A percentile compares a stretch with the other conserved stretches of the same genome.
These are phyloP conservation scores for Leucozona laternaria DNA, from an alignment of 2,888 invertebrate genomes.

Conservation along the genomic window DNA sequence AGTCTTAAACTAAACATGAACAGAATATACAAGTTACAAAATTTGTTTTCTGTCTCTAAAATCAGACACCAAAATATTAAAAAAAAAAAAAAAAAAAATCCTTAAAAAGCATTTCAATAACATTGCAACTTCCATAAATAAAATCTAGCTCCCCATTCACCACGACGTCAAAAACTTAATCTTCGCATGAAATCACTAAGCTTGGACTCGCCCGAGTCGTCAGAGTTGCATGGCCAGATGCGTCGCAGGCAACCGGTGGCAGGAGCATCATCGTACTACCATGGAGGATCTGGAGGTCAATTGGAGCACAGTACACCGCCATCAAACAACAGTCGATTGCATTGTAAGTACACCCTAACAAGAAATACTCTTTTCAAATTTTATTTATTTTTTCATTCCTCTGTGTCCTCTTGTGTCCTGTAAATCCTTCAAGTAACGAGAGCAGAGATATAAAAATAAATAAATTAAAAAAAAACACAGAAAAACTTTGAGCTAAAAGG, in stretches of 20 bases:
- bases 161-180: conserved; percentile 97
- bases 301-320: conserved; percentile 84
- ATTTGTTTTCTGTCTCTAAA: conserved; percentile 50
- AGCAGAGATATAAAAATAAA: conserved; percentile 48
- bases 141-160: conserved; percentile 95
- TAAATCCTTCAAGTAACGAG: conserved; percentile 67
- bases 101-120: conserved; percentile 59
- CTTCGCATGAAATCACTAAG: conserved; percentile 99
- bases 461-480: conserved; percentile 28
- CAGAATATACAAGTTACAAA: conserved; percentile 39
- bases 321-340: conserved; percentile 86
- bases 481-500: conserved; percentile 62
- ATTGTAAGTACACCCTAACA: conserved; percentile 85
- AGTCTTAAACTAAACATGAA: conserved; percentile 53
- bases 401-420: conserved; percentile 48
- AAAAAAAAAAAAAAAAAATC: too few species aligned
- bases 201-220: conserved; percentile 97
- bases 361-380: conserved; percentile 36
- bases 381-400: conserved; percentile 23
- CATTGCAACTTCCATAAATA: conserved; percentile 68
- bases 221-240: conserved; percentile 89
- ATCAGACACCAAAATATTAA: conserved; percentile 66
- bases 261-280: conserved; percentile 78
- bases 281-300: conserved; percentile 83
- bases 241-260: conserved; percentile 86